Base-by-base conservation (phyloP, 2,113 vertebrate species). In the Dryoscopus gambensis region DNA sequence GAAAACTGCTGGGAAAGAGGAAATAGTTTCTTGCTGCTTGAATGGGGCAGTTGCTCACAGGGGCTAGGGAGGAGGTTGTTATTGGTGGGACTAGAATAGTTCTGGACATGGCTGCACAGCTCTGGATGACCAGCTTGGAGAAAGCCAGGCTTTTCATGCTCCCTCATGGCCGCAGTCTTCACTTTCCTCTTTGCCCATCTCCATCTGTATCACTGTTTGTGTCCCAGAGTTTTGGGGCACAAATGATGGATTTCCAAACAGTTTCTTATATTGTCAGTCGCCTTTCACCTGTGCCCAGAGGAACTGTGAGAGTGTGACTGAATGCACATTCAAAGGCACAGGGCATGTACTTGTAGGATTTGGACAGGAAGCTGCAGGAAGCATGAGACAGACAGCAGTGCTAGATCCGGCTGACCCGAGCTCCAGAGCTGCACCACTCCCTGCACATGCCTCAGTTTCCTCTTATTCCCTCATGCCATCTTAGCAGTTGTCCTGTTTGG, bases 321-420 rank as follows among this genome's bases (percentile, higher is more conserved):
- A n/a, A 9, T 6, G 18, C 24, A 49, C n/a, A n/a, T n/a, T n/a
- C n/a, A n/a, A n/a, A 42, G 13, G n/a, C 9, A 39, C 0, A 0
- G 9, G 12, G 19, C 9, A 13, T 0, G 7, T 8, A 21, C 33
- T 44, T n/a, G 31, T 5, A 44, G 40, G 25, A 20, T 35, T 47
- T 74, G 60, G 16, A 10, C 5, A 24, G 20, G 37, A 68, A 42
- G 44, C 24, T 86, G 42, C 52, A 91, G 52, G 42, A 39, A 53
- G 63, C 31, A 21, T 16, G 22, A 79, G 30, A 21, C 17, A 59
- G 24, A 17, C 6, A 46, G 21, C 21, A 24, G 47, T 19, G 46
- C 40, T 39, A 21, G 21, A 30, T 30, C 25, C 39, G 35, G 7
- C 20, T 74, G 57, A 33, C 30, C 63, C 22, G 13, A 55, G 15